Conservation (phyloP, 2,888 invertebrate species). For the Trichacis sp. region DNA sequence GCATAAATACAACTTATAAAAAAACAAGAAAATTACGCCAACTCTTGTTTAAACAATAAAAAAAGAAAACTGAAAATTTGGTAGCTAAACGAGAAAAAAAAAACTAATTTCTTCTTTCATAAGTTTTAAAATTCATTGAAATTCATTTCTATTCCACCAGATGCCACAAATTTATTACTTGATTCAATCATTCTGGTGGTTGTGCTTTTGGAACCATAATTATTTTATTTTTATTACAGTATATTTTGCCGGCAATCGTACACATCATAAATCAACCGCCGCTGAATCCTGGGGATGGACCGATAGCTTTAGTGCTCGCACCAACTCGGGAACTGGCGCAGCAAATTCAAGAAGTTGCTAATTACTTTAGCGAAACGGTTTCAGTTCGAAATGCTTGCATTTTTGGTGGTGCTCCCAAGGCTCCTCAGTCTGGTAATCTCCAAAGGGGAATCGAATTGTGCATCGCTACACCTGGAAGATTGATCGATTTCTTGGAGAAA, state of each 20-base stretch:
- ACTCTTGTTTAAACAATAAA: no score
- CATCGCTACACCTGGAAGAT: constrained; percentile 92
- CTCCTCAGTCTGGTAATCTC: constrained; percentile 86
- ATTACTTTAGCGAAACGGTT: constrained; percentile 90
- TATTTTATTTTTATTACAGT: constrained; percentile 59
- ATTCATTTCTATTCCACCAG: no score
- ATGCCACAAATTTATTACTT: no score
- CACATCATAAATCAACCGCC: constrained; percentile 75
- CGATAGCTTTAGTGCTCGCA: constrained; percentile 66
- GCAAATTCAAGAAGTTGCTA: constrained; percentile 83
- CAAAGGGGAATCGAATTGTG: constrained; percentile 93
- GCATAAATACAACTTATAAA: no score
- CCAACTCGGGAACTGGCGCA: constrained; percentile 71
- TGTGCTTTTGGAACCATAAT: constrained; percentile 1
- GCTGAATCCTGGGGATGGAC: constrained; percentile 74
- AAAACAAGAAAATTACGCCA: no score
- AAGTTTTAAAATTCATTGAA: no score
- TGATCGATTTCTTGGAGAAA: constrained; percentile 94
- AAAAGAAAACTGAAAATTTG: no score
- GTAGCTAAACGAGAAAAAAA: no score
- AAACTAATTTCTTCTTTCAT: no score
- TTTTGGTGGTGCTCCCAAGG: constrained; percentile 98
- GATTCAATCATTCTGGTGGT: no score
- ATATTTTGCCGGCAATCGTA: constrained; percentile 74
- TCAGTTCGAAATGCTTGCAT: constrained; percentile 92